A percentile compares a stretch with the other conserved stretches of the same genome.
Conservation (phyloP, 2,113 vertebrate species). For the Edolisoma coerulescens region DNA sequence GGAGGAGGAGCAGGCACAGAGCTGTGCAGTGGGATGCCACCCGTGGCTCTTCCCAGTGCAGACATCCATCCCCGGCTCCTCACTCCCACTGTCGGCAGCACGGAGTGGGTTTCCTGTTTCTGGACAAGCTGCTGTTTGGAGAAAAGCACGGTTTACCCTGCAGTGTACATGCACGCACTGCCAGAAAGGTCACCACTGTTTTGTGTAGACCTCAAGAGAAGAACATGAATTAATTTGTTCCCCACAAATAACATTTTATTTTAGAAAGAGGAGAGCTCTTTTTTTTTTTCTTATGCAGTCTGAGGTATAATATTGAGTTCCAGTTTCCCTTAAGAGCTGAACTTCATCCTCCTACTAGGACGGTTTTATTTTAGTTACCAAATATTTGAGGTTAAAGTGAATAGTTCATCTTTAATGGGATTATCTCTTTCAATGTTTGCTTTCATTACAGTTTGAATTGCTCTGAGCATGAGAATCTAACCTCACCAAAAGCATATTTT, state of each 20-base stretch:
- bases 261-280: constrained; percentile 10
- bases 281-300: neutral
- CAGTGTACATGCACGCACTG: neutral
- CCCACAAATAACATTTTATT: constrained; percentile 1
- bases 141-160: neutral
- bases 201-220: constrained; percentile 13
- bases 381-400: constrained; percentile 73
- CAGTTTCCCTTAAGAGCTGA: constrained; percentile 17
- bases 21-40: neutral
- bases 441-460: constrained; percentile 74
- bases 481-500: constrained; percentile 76
- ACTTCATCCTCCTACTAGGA: constrained; percentile 52
- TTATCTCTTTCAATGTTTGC: constrained; percentile 78
- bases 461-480: constrained; percentile 79
- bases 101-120: fast-evolving
- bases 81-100: fast-evolving
- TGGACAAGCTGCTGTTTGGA: neutral
- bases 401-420: constrained; percentile 80
- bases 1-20: neutral
- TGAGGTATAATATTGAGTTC: neutral
- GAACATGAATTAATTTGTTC: constrained; percentile 47
- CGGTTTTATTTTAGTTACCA: constrained; percentile 70
- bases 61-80: neutral
- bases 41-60: fast-evolving
- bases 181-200: neutral